phyloP scores from a whole-genome alignment of 2,888 invertebrate species.

The Orthonevra nobilis region DNA sequence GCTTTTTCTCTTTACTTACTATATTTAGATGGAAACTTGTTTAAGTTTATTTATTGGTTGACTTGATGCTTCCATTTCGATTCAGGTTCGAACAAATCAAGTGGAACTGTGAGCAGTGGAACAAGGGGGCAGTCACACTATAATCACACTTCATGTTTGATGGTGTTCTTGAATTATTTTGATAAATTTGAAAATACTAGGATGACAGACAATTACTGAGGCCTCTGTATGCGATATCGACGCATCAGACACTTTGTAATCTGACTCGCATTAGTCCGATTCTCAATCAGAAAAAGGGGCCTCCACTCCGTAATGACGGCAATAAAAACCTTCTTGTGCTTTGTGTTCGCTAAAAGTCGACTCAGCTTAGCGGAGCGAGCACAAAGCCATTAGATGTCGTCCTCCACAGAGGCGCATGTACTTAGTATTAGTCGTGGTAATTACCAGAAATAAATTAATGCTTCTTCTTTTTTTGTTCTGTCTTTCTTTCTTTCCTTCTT shows the following conservation, averaged over 20 bases:
- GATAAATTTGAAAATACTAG: background rate
- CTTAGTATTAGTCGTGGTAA: conserved; percentile 17
- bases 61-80: background rate
- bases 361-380: conserved; percentile 11
- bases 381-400: conserved; percentile 39
- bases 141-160: background rate
- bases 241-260: conserved; percentile 34
- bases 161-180: background rate
- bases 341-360: conserved; percentile 6
- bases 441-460: conserved; percentile 56
- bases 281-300: conserved; percentile 15
- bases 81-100: background rate
- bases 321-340: conserved; percentile 25
- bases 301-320: conserved; percentile 16
- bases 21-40: conserved; percentile 40
- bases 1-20: background rate
- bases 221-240: conserved; percentile 14
- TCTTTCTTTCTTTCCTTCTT: too few species aligned
- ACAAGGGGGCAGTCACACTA: too few species aligned
- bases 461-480: background rate
- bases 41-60: conserved; percentile 15
- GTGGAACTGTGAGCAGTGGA: too few species aligned
- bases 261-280: conserved; percentile 7
- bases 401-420: conserved; percentile 11
- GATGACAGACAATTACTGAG: background rate